Percentiles rank a stretch among this genome's conserved stretches.
Conservation (phyloP, 2,113 vertebrate species). For the Oncorhynchus keta region DNA sequence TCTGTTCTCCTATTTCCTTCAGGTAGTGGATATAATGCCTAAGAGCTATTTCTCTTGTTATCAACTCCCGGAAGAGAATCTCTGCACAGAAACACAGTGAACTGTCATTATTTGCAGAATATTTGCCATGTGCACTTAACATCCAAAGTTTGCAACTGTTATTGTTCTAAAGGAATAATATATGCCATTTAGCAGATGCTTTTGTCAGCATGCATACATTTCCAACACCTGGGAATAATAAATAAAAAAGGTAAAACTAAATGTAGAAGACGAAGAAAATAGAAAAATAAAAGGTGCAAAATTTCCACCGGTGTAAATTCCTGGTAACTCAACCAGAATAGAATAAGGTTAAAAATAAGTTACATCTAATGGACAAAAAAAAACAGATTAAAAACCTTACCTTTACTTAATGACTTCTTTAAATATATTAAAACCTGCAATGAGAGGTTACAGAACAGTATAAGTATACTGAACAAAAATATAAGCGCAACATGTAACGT, state of each 20-base stretch:
- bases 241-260: not conserved
- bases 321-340: not conserved
- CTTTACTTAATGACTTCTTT: slow-evolving; percentile 89
- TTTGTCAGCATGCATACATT: too few relatives aligned
- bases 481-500: not conserved
- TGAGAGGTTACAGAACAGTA: not conserved
- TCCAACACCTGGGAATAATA: not conserved
- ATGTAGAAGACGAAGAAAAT: too few relatives aligned
- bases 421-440: slow-evolving; percentile 89
- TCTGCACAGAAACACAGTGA: slow-evolving; percentile 64
- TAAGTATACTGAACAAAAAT: not conserved
- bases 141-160: not conserved
- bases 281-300: too few relatives aligned
- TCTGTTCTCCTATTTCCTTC: slow-evolving; percentile 84
- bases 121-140: not conserved
- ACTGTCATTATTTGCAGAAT: not conserved
- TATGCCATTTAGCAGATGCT: not conserved
- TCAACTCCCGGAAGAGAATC: slow-evolving; percentile 87
- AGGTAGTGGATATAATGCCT: slow-evolving; percentile 90
- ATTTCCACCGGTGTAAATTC: not conserved
- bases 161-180: not conserved
- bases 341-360: not conserved
- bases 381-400: slow-evolving; percentile 61
- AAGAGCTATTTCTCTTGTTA: slow-evolving; percentile 84
- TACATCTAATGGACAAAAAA: not conserved